Percentiles rank a stretch among this genome's conserved stretches.
phyloP scores from a whole-genome alignment of 2,797 vertebrate genomes.

The Helicolenus hilgendorfi region DNA sequence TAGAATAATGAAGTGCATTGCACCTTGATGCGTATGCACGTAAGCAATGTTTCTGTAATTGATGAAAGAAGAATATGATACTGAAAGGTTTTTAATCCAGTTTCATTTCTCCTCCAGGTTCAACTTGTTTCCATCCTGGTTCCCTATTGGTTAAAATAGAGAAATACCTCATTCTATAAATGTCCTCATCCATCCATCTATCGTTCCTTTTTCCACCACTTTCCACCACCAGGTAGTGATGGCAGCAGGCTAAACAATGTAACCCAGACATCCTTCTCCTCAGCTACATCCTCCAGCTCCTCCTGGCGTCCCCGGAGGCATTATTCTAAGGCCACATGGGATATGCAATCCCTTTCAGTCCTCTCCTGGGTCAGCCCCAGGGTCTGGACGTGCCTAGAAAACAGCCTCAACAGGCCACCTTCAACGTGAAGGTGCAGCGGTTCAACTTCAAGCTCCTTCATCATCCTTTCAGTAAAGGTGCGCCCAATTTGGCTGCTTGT shows the following conservation, averaged over 20 bases:
- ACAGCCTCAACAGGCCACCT: constrained; percentile 25
- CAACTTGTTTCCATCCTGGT: neutral
- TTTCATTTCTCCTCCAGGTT: neutral
- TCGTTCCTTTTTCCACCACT: neutral
- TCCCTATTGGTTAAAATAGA: neutral
- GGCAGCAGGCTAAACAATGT: constrained; percentile 12
- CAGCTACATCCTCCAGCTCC: constrained; percentile 28
- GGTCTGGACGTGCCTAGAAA: constrained; percentile 34
- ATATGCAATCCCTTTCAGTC: constrained; percentile 31
- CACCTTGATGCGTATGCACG: neutral
- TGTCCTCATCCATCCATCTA: neutral
- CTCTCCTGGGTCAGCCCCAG: constrained; percentile 27
- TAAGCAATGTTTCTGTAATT: neutral
- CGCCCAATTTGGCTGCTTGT: neutral
- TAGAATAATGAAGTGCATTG: neutral
- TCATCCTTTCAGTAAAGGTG: neutral
- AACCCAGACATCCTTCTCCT: constrained; percentile 29
- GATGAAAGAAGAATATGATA: neutral
- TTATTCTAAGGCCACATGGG: constrained; percentile 41
- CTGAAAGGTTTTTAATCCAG: neutral
- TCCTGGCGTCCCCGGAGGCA: constrained; percentile 17
- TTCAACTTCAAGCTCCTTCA: neutral
- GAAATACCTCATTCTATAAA: neutral
- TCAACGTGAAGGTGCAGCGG: neutral
- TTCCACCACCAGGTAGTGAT: neutral